A percentile compares a stretch with the other conserved stretches of the same genome.
phyloP scores from a whole-genome alignment of 2,888 invertebrate species.

The Platycheirus albimanus region DNA sequence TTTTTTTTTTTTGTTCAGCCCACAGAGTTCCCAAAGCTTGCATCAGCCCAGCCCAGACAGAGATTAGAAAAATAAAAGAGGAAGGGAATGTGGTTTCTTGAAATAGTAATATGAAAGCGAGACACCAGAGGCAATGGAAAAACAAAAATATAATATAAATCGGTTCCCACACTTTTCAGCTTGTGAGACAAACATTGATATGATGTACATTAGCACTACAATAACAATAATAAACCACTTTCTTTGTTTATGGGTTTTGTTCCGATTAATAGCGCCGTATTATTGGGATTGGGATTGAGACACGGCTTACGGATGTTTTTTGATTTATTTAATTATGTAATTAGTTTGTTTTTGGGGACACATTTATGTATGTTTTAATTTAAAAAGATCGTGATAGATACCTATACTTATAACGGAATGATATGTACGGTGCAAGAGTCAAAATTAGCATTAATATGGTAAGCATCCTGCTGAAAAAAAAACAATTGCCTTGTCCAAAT shows the following conservation, averaged over 20 bases:
- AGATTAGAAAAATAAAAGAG: constrained; percentile 69
- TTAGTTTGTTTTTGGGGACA: not conserved
- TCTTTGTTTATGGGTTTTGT: constrained; percentile 64
- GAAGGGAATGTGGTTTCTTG: constrained; percentile 71
- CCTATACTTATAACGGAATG: no score
- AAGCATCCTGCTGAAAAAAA: no score
- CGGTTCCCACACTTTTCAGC: constrained; percentile 72
- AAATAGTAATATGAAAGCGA: constrained; percentile 55
- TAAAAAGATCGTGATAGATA: no score
- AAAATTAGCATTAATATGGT: no score
- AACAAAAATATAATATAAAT: constrained; percentile 62
- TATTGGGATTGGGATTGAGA: not conserved
- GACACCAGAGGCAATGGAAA: constrained; percentile 44
- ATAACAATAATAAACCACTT: constrained; percentile 63
- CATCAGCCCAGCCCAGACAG: constrained; percentile 21
- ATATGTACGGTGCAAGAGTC: no score
- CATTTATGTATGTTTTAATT: no score
- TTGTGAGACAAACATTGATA: constrained; percentile 68
- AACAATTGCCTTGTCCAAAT: no score
- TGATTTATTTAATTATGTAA: not conserved
- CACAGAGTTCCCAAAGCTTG: constrained; percentile 62
- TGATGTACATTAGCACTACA: constrained; percentile 49
- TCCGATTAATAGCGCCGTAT: constrained; percentile 44
- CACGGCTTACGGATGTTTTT: not conserved
- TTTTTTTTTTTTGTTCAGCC: constrained; percentile 30